phyloP scores from a whole-genome alignment of 2,888 invertebrate genomes.

The Meghimatium bilineatum region DNA sequence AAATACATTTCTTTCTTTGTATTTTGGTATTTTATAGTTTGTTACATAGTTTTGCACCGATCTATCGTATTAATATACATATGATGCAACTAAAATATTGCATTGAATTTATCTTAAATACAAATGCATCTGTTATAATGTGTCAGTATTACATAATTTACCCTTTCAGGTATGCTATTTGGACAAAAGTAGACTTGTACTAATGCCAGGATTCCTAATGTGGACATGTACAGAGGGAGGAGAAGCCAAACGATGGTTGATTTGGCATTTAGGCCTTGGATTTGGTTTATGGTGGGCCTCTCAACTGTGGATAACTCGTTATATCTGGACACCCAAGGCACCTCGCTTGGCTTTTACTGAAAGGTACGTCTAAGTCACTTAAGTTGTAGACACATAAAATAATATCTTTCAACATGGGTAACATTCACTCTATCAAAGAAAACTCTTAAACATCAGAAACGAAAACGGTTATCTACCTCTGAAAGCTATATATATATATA shows the following conservation, averaged over 20 bases:
- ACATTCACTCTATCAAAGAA: too few relatives aligned
- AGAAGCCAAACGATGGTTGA: conserved; percentile 56
- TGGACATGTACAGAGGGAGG: conserved; percentile 62
- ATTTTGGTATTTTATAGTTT: too few relatives aligned
- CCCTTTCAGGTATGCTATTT: conserved; percentile 33
- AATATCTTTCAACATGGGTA: too few relatives aligned
- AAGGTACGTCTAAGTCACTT: conserved; percentile 56
- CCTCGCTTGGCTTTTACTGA: conserved; percentile 72
- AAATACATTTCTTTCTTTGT: too few relatives aligned
- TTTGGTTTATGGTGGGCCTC: conserved; percentile 71
- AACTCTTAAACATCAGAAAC: too few relatives aligned
- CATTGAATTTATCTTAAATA: too few relatives aligned
- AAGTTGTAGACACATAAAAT: too few relatives aligned
- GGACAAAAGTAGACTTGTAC: conserved; percentile 38
- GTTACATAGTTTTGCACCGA: too few relatives aligned
- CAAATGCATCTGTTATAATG: neutral
- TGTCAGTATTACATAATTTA: neutral
- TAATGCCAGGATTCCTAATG: conserved; percentile 54
- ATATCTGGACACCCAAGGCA: conserved; percentile 73
- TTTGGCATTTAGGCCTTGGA: conserved; percentile 61
- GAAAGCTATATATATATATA: too few relatives aligned
- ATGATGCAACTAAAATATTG: too few relatives aligned
- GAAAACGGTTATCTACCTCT: too few relatives aligned
- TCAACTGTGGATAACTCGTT: conserved; percentile 69
- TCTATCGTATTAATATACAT: too few relatives aligned